Percentiles rank a stretch among this genome's conserved stretches.
phyloP scores from a whole-genome alignment of 2,113 vertebrate genomes.

The Pica pica region DNA sequence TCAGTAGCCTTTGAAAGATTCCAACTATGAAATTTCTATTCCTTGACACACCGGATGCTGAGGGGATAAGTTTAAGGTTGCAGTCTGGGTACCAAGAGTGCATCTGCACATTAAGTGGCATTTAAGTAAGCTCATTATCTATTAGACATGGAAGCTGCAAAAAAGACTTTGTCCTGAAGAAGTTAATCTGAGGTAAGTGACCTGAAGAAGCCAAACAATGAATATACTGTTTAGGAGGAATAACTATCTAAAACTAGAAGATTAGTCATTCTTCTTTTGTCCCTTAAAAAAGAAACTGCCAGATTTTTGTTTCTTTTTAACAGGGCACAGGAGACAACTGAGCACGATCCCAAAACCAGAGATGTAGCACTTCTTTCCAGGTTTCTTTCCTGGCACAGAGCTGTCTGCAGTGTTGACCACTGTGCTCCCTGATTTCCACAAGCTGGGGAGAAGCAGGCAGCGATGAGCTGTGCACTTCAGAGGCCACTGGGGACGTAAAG shows the following conservation, averaged over 20 bases:
- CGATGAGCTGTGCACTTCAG: neutral
- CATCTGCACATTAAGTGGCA: neutral
- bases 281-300: neutral
- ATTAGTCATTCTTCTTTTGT: neutral
- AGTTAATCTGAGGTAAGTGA: neutral
- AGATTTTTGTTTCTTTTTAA: neutral
- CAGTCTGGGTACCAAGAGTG: neutral
- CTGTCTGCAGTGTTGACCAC: fast-evolving
- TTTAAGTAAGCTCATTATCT: slow-evolving; percentile 2
- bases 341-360: neutral
- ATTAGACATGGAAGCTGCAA: neutral
- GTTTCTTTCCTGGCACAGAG: neutral
- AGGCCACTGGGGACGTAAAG: fast-evolving
- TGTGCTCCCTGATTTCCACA: neutral
- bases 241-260: neutral
- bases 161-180: neutral
- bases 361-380: fast-evolving
- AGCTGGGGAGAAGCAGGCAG: neutral
- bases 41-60: neutral
- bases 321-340: neutral
- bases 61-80: neutral
- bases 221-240: neutral
- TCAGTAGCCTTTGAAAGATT: neutral
- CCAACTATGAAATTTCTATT: neutral
- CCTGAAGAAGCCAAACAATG: neutral